These are phyloP conservation scores for Borostomias antarcticus DNA, from an alignment of 2,797 vertebrate species.

Conservation along the genomic window DNA sequence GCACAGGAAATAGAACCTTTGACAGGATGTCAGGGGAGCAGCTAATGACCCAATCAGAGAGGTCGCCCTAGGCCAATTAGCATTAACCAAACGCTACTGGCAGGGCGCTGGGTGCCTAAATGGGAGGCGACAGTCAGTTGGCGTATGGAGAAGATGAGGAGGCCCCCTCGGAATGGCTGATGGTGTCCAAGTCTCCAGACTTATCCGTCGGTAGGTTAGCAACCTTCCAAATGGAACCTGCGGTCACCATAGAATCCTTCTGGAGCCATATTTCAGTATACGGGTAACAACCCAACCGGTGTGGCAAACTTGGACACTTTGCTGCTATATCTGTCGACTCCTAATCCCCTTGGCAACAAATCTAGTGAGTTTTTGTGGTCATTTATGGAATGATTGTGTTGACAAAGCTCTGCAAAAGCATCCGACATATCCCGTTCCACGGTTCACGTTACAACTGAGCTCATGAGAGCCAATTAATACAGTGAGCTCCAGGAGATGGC, in stretches of 20 bases:
- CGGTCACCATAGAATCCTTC: no score
- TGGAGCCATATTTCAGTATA: not conserved
- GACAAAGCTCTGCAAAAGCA: no score
- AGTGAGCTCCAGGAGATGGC: no score
- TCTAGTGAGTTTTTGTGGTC: no score
- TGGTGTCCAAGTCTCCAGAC: slow-evolving; percentile 5
- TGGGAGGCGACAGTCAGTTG: slow-evolving; percentile 9
- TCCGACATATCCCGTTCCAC: slow-evolving; percentile 17
- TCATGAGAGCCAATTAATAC: no score
- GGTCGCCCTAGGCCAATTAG: slow-evolving; percentile 48
- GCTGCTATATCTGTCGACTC: no score
- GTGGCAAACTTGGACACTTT: no score
- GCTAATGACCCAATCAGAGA: slow-evolving; percentile 61
- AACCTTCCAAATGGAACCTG: not conserved
- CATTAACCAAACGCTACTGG: slow-evolving; percentile 43
- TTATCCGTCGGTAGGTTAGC: slow-evolving; percentile 5
- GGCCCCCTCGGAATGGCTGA: slow-evolving; percentile 24
- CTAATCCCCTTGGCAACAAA: no score
- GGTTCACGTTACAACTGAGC: no score
- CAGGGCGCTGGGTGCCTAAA: slow-evolving; percentile 13
- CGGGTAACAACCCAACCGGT: not conserved
- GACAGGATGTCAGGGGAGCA: slow-evolving; percentile 57
- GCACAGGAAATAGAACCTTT: slow-evolving; percentile 62
- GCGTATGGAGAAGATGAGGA: not conserved
- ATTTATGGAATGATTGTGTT: no score